Base-by-base conservation (phyloP, 1,140 invertebrate species). In the Lepidurus apus region DNA sequence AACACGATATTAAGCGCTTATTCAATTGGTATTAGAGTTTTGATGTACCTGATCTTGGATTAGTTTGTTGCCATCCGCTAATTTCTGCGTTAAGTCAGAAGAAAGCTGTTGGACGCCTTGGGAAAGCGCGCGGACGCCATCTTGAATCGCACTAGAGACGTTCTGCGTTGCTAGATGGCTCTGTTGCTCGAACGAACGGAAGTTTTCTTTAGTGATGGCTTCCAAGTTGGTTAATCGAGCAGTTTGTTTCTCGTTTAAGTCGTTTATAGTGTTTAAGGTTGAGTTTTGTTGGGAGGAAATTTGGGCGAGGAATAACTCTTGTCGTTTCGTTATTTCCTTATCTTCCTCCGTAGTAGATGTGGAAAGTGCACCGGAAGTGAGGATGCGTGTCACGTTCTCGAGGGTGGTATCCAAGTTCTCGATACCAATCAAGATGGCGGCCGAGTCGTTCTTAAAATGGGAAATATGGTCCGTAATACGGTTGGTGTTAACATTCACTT, bases 381-480 rank as follows among this genome's bases (percentile, higher is more conserved):
- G n/a, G 21, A 26, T 34, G 21, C 43, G 26, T 43, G 76, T 77
- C 13, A 77, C 45, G 47, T 77, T 77, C 42, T 80, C 79, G 34
- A 80, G 73, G 73, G 45, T 74, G 9, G 47, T 80, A 24, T 80
- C 75, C 65, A 80, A 26, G 7, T 76, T 77, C 21, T 80, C 73
- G 42, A 80, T 74, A 13, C 79, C 74, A 7, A 77, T 42, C 42
- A 80, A 44, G 43, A 80, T 80, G 43, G 79, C 79, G n/a, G 79
- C 34, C 34, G 79, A 78, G 21, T 80, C 79, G 42, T 80, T 80
- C 43, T 78, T 80, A 42, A 80, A 73, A n/a, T 74, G 45, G 11
- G 47, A 24, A 34, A 79, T 74, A 9, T 79, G 78, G 26, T 79
- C 73, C n/a, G 78, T 74, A 45, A 79, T 74, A 26, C 74, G 78